phyloP scores from a whole-genome alignment of 2,888 invertebrate species.

The Cetonia aurata region DNA sequence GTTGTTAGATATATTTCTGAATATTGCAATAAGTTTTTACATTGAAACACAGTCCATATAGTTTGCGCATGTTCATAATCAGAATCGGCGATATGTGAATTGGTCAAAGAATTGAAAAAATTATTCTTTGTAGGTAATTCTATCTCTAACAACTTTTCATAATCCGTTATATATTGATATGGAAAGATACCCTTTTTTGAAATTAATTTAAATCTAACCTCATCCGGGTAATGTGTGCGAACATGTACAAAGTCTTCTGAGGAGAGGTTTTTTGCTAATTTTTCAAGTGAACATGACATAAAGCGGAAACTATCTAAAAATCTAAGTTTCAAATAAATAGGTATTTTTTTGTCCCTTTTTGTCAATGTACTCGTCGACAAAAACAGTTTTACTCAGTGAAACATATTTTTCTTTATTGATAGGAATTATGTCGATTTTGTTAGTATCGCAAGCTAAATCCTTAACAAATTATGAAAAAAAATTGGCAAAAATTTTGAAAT shows the following conservation, averaged over 20 bases:
- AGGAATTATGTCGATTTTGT: slow-evolving; percentile 52
- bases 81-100: not conserved
- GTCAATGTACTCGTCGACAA: slow-evolving; percentile 42
- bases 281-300: slow-evolving; percentile 48
- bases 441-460: slow-evolving; percentile 52
- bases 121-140: not conserved
- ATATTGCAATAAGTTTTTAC: slow-evolving; percentile 52
- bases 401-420: slow-evolving; percentile 57
- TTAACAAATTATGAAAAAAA: slow-evolving; percentile 55
- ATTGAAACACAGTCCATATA: slow-evolving; percentile 22
- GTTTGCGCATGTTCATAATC: slow-evolving; percentile 9
- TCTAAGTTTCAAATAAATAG: slow-evolving; percentile 43
- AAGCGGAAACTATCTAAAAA: slow-evolving; percentile 53
- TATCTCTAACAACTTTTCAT: slow-evolving; percentile 4
- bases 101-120: slow-evolving; percentile 7
- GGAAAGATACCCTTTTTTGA: slow-evolving; percentile 15
- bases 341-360: slow-evolving; percentile 35
- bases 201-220: slow-evolving; percentile 13
- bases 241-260: too few species aligned
- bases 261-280: slow-evolving; percentile 12
- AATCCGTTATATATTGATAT: slow-evolving; percentile 20
- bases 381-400: slow-evolving; percentile 55
- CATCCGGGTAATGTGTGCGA: slow-evolving; percentile 38
- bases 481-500: slow-evolving; percentile 49
- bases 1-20: slow-evolving; percentile 55